Base-by-base conservation (phyloP, 2,888 invertebrate genomes). In the Phorcus lineatus region DNA sequence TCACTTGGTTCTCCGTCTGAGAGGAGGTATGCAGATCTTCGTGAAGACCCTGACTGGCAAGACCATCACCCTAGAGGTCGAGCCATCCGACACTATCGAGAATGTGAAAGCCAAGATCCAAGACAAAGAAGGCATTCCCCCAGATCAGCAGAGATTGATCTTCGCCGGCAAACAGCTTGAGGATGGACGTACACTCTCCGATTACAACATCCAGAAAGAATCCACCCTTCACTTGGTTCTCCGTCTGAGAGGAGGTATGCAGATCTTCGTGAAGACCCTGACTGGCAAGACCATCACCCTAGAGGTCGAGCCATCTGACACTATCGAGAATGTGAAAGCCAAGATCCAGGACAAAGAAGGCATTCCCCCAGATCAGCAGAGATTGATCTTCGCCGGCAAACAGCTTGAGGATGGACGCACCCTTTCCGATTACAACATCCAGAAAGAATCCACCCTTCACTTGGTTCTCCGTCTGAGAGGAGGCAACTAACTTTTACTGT, bases 131-230 rank as follows among this genome's bases (percentile, higher is more conserved):
- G 89, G 89, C 19, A 88, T 95, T 83, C 95, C 95, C 0, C 95
- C 95, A 81, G 96, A 97, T 93, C 96, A 97, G 94, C 97, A 97
- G 94, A 95, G 97, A 91, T 94, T 97, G 93, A 97, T 97, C 94
- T 98, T 98, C 93, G 97, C 97, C 88, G 98, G 98, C 81, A 98
- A 97, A 93, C 98, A 98, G 94, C 94, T 98, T 91, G 98, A 98
- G 94, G 98, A 98, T 95, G 98, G 97, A 3, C 95, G 97, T 78
- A 97, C 97, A 1, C 94, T 98, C 40, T 96, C 96, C 0, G 98
- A 98, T 92, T 98, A 98, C 94, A 98, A 97, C 93, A 97, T 98
- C 92, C 97, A 98, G 94, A 97, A 98, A 93, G 97, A 97, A 93
- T 98, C 98, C 0, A 98, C 98, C 17, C 95, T 98, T 85, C 98